These are phyloP conservation scores for Sarcoramphus papa DNA, from an alignment of 2,797 vertebrate species.

Conservation along the genomic window DNA sequence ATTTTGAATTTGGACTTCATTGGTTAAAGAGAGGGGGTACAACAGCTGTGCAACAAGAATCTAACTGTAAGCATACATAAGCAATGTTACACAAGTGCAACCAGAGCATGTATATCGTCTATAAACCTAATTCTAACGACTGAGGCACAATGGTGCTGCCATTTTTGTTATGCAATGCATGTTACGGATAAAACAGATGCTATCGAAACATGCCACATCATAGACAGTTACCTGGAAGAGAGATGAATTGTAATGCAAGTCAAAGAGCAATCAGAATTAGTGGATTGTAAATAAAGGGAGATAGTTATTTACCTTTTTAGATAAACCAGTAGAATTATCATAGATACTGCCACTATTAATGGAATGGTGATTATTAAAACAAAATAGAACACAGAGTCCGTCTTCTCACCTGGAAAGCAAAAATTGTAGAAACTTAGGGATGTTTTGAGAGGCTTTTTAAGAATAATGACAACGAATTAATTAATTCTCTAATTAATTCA, in stretches of 20 bases:
- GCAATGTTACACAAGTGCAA: neutral
- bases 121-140: neutral
- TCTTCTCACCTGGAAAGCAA: constrained; percentile 58
- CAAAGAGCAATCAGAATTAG: neutral
- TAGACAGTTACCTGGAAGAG: neutral
- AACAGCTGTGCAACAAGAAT: neutral
- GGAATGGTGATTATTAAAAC: constrained; percentile 62
- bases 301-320: constrained; percentile 70
- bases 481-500: neutral
- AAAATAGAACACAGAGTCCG: neutral
- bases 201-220: neutral
- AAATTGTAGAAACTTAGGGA: neutral
- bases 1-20: neutral
- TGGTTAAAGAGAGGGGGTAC: neutral
- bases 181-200: neutral
- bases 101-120: neutral
- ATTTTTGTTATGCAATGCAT: neutral
- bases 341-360: constrained; percentile 45
- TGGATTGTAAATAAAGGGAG: neutral
- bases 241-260: neutral
- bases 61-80: neutral
- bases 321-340: constrained; percentile 68
- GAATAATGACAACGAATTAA: neutral
- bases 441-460: neutral
- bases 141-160: neutral